Evolutionary conservation across 2,888 invertebrate species (phyloP), one percentile per base, ranked within the genome.

Genomic region (Cephus nigrinus): DNA sequence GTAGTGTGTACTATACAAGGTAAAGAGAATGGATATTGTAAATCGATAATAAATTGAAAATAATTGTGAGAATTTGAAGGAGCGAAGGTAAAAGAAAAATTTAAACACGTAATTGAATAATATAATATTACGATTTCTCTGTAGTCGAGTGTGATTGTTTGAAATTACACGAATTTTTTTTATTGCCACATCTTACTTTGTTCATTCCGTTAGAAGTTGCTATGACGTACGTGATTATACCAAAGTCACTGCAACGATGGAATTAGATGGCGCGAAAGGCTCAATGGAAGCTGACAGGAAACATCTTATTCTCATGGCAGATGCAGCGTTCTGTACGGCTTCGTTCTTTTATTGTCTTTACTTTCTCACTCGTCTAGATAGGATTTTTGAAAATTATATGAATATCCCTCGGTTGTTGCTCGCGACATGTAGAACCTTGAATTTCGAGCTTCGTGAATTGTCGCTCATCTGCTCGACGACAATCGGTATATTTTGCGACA

Each of bases 1-100:
- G 83, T 88, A 88, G 86, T 87, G 86, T 87, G 84, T 87, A 86
- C 87, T 86, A 87, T 86, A 86, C 83, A 84, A 80, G 83, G 23
- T 84, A 55, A 80, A 84, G 84, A 78, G 80, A 81, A 83, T 86
- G 85, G 83, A 84, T 86, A 87, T 89, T 88, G 88, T 89, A 88
- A 88, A 86, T 87, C 85, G 55, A 55, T 55, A 89, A 88, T 88
- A 89, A 88, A 83, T 82, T 78, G 77, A 81, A 79, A 77, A 75
- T 76, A 33, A 73, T 55, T 55, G 9, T 55, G 55, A 2, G 23
- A 15, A 55, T 9, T 55, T 0, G 23, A 55, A 23, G 23, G 55
- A 55, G 55, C 9, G 2, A 23, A 23, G 9, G 55, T 9, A 9
- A 55, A 55, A 1, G 40, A 33, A 72, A 30, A 71, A 69, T 68